phyloP scores from a whole-genome alignment of 2,888 invertebrate species.

The Shargacucullia verbasci region DNA sequence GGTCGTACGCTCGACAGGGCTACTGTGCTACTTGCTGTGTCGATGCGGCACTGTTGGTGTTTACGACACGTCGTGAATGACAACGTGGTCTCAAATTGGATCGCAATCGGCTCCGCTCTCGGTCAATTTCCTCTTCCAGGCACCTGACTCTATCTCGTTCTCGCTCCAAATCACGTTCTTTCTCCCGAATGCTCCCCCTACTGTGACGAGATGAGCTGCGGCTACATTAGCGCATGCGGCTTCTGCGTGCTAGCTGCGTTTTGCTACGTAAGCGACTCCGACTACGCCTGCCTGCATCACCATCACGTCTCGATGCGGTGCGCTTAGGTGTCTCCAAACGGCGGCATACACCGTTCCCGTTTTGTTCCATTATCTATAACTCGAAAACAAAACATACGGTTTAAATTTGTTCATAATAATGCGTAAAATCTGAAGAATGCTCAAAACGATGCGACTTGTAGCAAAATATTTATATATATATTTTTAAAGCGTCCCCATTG shows the following conservation, averaged over 20 bases:
- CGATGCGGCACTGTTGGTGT: too few relatives aligned
- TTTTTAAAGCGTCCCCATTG: too few relatives aligned
- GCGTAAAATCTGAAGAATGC: too few relatives aligned
- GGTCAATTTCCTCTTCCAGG: conserved; percentile 3
- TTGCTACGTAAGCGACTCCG: conserved; percentile 4
- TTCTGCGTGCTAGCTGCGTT: background rate
- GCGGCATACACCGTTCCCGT: background rate
- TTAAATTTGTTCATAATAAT: too few relatives aligned
- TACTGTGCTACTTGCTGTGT: too few relatives aligned
- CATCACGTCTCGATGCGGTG: background rate
- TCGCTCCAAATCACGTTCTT: background rate
- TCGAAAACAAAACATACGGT: too few relatives aligned
- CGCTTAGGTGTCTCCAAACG: background rate
- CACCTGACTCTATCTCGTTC: conserved; percentile 1
- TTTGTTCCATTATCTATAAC: background rate
- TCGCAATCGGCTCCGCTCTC: conserved; percentile 5
- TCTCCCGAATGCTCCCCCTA: conserved; percentile 1
- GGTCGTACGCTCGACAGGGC: too few relatives aligned
- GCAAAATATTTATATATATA: too few relatives aligned
- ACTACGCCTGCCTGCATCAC: conserved; percentile 2
- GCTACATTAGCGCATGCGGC: background rate
- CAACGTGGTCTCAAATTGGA: too few relatives aligned
- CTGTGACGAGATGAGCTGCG: conserved; percentile 1
- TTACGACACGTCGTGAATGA: too few relatives aligned
- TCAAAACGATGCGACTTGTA: too few relatives aligned